Evolutionary conservation across 2,113 vertebrate species (phyloP).

Genomic region (Varanus salvator): DNA sequence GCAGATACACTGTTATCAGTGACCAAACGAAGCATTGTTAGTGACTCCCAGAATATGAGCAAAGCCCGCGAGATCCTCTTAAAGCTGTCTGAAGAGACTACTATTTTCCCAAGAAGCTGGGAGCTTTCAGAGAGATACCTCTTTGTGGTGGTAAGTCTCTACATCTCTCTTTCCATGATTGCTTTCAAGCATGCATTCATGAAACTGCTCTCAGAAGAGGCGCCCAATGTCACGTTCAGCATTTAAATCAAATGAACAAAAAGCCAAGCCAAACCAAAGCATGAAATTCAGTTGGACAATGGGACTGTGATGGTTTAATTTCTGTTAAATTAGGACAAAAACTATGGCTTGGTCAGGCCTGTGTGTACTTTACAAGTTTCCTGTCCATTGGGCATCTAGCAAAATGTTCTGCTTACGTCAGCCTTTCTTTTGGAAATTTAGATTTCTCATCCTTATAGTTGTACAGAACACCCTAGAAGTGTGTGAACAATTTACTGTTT

Average conservation of each 20-base stretch:
- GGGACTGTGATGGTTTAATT: not conserved
- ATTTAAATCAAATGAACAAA: not conserved
- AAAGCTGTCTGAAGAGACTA: slow-evolving; percentile 86
- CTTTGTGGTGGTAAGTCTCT: slow-evolving; percentile 85
- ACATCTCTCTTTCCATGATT: not conserved
- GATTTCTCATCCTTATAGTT: not conserved
- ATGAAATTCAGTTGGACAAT: not conserved
- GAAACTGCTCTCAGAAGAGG: not conserved
- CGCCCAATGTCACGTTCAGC: not conserved
- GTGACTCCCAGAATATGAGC: slow-evolving; percentile 81
- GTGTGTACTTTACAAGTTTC: not conserved
- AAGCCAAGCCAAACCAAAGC: not conserved
- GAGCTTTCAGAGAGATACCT: slow-evolving; percentile 86
- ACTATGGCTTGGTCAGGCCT: not conserved
- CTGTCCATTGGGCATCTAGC: not conserved
- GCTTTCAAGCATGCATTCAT: not conserved
- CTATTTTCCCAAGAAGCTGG: slow-evolving; percentile 84
- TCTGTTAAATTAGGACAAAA: not conserved
- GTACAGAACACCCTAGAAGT: not conserved
- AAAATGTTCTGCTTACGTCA: not conserved
- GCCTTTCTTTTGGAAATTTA: not conserved
- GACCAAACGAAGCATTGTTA: slow-evolving; percentile 83
- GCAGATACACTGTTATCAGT: slow-evolving; percentile 87
- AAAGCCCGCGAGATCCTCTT: slow-evolving; percentile 82
- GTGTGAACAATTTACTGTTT: not conserved